Evolutionary conservation across 2,888 invertebrate genomes (phyloP).

Genomic region (Protodeltote pygarga): DNA sequence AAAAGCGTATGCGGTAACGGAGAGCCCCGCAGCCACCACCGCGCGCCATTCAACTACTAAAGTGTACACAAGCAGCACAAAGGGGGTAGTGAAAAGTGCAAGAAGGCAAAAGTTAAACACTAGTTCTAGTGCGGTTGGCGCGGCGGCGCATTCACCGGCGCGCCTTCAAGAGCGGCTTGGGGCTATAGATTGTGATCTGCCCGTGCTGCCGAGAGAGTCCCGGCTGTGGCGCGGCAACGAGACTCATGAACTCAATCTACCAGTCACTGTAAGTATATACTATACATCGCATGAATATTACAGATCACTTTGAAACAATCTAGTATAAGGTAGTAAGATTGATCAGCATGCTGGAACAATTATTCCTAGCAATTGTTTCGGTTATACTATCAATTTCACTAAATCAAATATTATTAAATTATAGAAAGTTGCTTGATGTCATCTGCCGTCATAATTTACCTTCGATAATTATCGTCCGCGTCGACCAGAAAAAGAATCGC

Average conservation of each 20-base stretch:
- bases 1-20: conserved; percentile 69
- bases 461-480: no score
- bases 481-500: no score
- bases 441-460: no score
- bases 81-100: conserved; percentile 76
- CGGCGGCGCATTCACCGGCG: conserved; percentile 72
- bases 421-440: no score
- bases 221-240: conserved; percentile 91
- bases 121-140: conserved; percentile 71
- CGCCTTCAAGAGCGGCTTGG: conserved; percentile 88
- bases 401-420: no score
- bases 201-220: conserved; percentile 88
- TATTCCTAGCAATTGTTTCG: no score
- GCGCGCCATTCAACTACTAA: conserved; percentile 68
- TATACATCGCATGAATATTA: neutral
- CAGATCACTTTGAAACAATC: neutral
- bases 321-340: no score
- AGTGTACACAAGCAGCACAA: conserved; percentile 73
- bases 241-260: conserved; percentile 90
- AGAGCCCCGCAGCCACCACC: conserved; percentile 64
- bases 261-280: conserved; percentile 86
- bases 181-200: conserved; percentile 89
- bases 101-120: conserved; percentile 78
- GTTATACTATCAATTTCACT: no score
- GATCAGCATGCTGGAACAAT: no score